A percentile compares a stretch with the other conserved stretches of the same genome.
These are phyloP conservation scores for Drosophila varians DNA, from an alignment of 1,140 invertebrate species.

Conservation along the genomic window DNA sequence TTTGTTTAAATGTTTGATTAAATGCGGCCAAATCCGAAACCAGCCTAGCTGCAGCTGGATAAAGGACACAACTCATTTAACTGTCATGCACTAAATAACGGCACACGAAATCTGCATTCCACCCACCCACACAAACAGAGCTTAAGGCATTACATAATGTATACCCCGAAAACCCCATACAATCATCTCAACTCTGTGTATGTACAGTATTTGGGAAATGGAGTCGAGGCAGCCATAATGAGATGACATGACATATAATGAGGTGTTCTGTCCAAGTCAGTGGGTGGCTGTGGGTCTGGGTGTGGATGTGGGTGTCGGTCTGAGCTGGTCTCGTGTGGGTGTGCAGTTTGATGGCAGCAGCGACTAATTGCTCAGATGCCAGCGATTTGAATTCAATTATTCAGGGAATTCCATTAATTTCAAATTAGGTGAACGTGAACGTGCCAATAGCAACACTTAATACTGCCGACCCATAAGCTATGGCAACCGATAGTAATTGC, in stretches of 20 bases:
- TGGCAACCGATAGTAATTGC: neutral
- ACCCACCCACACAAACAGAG: conserved; percentile 18
- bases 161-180: conserved; percentile 15
- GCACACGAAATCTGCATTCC: conserved; percentile 62
- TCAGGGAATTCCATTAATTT: conserved; percentile 82
- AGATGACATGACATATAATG: conserved; percentile 81
- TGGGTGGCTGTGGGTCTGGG: conserved; percentile 14
- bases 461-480: neutral
- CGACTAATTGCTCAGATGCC: conserved; percentile 64
- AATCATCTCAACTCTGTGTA: neutral
- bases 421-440: conserved; percentile 78
- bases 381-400: conserved; percentile 80
- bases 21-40: conserved; percentile 59
- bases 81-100: conserved; percentile 81
- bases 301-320: conserved; percentile 18
- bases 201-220: conserved; percentile 5
- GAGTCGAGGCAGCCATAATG: conserved; percentile 57
- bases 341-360: conserved; percentile 53
- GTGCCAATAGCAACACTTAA: conserved; percentile 74
- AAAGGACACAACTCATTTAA: conserved; percentile 73
- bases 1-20: conserved; percentile 53
- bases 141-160: conserved; percentile 64
- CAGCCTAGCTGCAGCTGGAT: conserved; percentile 36
- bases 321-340: conserved; percentile 27
- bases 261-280: conserved; percentile 46